Conservation (phyloP, 2,113 vertebrate species). For the Nesogale talazaci region DNA sequence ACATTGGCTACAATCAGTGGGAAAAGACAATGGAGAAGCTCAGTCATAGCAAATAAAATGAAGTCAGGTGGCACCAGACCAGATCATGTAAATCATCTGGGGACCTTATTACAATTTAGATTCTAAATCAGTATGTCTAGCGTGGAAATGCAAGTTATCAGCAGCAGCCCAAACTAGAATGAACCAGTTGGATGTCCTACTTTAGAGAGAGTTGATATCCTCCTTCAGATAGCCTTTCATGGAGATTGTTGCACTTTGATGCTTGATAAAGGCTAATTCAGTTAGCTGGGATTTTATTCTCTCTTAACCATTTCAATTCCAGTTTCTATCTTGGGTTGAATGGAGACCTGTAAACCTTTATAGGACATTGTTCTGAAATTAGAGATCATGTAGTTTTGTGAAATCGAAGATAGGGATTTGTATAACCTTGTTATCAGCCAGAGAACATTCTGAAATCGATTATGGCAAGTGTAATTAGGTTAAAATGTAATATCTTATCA, state of each 20-base stretch:
- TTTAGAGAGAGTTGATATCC: not conserved
- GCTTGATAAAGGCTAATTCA: not conserved
- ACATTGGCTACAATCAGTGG: too few species aligned
- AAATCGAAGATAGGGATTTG: conserved; percentile 21
- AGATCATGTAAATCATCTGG: too few species aligned
- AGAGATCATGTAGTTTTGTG: not conserved
- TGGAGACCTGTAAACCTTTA: too few species aligned
- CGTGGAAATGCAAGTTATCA: not conserved
- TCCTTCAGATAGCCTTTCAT: not conserved
- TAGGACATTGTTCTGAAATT: not conserved
- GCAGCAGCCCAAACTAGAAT: not conserved
- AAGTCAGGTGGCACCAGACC: too few species aligned
- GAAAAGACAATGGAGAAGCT: too few species aligned
- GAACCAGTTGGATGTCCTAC: not conserved
- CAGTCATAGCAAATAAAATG: too few species aligned
- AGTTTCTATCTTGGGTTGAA: not conserved
- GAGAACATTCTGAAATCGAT: too few species aligned
- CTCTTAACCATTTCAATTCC: not conserved
- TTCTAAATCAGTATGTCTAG: not conserved
- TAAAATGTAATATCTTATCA: too few species aligned
- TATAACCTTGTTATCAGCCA: too few species aligned
- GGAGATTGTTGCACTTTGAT: not conserved
- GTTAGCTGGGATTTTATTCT: not conserved
- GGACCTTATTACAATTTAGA: too few species aligned
- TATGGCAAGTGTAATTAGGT: too few species aligned